phyloP scores from a whole-genome alignment of 1,140 invertebrate genomes.

The Bombus breviceps region DNA sequence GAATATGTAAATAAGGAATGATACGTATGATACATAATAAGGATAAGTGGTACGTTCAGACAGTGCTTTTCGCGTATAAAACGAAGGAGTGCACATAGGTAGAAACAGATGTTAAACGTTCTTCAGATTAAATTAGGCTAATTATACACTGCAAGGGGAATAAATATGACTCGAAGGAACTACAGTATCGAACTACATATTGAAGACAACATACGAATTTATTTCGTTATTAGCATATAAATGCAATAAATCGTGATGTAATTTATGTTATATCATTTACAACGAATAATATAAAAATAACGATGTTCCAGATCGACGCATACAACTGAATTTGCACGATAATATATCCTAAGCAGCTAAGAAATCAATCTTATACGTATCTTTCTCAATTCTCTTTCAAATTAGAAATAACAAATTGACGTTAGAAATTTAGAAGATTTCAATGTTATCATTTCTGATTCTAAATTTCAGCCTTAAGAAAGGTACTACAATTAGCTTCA shows the following conservation, averaged over 20 bases:
- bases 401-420: background rate
- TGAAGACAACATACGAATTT: background rate
- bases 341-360: background rate
- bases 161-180: background rate
- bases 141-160: background rate
- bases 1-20: constrained; percentile 3
- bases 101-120: background rate
- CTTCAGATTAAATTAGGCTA: background rate
- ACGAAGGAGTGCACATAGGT: background rate
- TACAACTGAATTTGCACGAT: background rate
- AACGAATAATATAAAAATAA: no score
- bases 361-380: no score
- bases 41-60: background rate
- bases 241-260: background rate
- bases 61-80: background rate
- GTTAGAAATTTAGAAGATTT: background rate
- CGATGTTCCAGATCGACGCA: background rate
- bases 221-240: background rate
- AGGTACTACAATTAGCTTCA: no score
- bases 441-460: no score
- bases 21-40: background rate
- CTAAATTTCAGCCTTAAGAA: no score
- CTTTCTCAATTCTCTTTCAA: background rate
- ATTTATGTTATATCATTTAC: background rate
- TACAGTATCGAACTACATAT: no score